phyloP scores from a whole-genome alignment of 2,113 vertebrate genomes.

The Pavo muticus region DNA sequence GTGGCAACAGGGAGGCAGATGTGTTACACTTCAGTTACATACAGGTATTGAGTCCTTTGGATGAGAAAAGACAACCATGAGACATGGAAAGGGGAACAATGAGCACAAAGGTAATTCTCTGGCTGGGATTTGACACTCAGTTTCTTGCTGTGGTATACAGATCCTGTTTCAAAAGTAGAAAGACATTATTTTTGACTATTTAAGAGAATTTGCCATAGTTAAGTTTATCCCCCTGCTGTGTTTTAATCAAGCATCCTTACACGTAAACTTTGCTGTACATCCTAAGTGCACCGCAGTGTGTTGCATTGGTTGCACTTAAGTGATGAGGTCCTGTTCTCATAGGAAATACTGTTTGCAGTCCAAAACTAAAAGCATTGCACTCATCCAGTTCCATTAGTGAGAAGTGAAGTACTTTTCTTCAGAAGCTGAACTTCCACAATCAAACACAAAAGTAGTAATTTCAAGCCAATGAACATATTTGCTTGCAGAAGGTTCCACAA shows the following conservation, averaged over 20 bases:
- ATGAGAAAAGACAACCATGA: neutral
- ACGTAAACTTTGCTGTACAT: neutral
- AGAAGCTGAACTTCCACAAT: neutral
- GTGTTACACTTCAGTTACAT: neutral
- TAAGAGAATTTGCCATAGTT: neutral
- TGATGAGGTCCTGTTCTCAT: neutral
- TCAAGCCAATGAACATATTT: neutral
- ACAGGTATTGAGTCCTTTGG: neutral
- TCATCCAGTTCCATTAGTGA: neutral
- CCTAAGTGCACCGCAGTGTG: too few species aligned
- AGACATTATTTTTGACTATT: neutral
- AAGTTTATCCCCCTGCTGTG: neutral
- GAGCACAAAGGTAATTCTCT: neutral
- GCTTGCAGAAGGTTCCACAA: neutral
- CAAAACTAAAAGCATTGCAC: neutral
- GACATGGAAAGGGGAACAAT: neutral
- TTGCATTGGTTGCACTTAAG: neutral
- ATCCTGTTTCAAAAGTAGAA: neutral
- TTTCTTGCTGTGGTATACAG: neutral
- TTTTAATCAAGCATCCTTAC: neutral
- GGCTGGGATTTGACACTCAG: neutral
- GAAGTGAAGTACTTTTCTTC: neutral
- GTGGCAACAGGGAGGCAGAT: too few species aligned
- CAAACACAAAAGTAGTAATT: neutral
- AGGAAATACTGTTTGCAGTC: neutral